Evolutionary conservation across 2,888 invertebrate species (phyloP).

Genomic region (Drosophila paranaensis): DNA sequence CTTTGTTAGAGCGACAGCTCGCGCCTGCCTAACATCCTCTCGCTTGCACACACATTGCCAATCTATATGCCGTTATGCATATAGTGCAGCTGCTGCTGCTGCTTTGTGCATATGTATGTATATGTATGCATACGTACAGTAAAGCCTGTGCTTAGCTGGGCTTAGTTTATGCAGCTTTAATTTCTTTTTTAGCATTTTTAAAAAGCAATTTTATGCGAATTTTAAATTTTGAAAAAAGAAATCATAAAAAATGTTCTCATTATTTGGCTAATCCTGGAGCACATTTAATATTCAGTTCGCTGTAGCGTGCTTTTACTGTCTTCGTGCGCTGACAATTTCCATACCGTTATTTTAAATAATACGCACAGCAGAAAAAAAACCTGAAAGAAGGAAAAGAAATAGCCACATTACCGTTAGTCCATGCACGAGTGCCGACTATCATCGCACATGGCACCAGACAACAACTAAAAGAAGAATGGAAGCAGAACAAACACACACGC

Average conservation of each 20-base stretch:
- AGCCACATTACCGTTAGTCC: constrained; percentile 32
- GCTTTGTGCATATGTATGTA: constrained; percentile 14
- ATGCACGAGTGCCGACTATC: constrained; percentile 53
- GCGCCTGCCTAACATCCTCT: neutral
- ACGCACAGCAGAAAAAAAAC: constrained; percentile 41
- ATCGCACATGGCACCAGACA: constrained; percentile 26
- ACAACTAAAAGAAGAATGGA: constrained; percentile 19
- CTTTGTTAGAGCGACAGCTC: constrained; percentile 12
- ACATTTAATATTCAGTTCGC: neutral
- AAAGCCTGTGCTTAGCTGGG: neutral
- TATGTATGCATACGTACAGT: neutral
- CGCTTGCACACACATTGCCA: neutral
- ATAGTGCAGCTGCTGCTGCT: constrained; percentile 21
- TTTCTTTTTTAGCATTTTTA: constrained; percentile 8
- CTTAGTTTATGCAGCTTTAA: constrained; percentile 1
- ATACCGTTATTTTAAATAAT: constrained; percentile 46
- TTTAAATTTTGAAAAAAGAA: neutral
- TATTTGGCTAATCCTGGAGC: neutral
- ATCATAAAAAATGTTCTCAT: neutral
- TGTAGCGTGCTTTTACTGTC: constrained; percentile 8
- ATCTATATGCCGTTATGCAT: constrained; percentile 3
- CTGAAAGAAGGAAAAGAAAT: constrained; percentile 39
- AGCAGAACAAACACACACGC: constrained; percentile 8
- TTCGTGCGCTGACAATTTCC: constrained; percentile 32
- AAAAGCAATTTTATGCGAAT: neutral